Base-by-base conservation (phyloP, 1,140 invertebrate genomes). In the Galleria mellonella region DNA sequence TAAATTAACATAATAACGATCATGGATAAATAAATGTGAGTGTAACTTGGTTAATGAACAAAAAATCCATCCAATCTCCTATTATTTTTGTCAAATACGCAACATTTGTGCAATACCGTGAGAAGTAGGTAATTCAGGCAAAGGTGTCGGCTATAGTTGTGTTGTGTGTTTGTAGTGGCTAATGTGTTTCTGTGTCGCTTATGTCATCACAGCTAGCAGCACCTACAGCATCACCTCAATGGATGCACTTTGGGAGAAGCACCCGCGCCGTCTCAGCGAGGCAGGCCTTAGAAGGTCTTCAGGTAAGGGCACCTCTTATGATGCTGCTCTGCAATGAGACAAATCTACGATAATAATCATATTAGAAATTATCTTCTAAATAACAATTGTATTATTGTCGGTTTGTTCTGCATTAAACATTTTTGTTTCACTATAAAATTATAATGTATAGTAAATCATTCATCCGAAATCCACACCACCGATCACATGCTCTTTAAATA, bases 201-300 rank as follows among this genome's bases (percentile, higher is more conserved):
- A 51, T 85, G 62, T 65, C 57, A 66, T 56, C 87, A 83, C 88
- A 91, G 90, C 90, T 66, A 87, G 87, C 87, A 89, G 88, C 79
- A 87, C 79, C 63, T 87, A 83, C 72, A 85, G 82, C 67, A 73
- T 88, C 79, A 89, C 88, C 43, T 89, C 89, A 51, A 91, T 92
- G 90, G 91, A 92, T 75, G 88, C 88, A 56, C 87, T 92, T 41
- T 92, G 90, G 90, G 91, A 92, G 73, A 88, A 87, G 70, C 89
- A 91, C 53, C 88, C 89, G 41, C 89, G 90, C 55, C 88, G 90
- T 65, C 87, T 92, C 62, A 91, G 90, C 82, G 91, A 92, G 77
- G 90, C 91, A 55, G 91, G 90, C 57, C 86, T 92, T 38, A 88
- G 90, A 62, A 87, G 91, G 76, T 90, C 89, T 62, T 92, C 91